phyloP scores from a whole-genome alignment of 2,797 vertebrate genomes.

The Enoplosus armatus region DNA sequence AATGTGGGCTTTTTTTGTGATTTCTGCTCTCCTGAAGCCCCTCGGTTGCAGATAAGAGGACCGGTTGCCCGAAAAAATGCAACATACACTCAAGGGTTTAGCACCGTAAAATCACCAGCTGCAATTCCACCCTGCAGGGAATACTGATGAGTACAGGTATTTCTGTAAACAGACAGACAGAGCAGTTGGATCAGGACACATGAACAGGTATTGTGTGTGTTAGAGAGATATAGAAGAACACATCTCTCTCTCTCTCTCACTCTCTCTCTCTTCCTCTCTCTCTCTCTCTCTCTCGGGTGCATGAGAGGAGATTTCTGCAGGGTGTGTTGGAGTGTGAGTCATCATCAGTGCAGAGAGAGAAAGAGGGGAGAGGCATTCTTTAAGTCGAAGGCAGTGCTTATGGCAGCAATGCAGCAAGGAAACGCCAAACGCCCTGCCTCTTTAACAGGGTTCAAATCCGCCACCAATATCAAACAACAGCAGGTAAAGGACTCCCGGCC shows the following conservation, averaged over 20 bases:
- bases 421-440: conserved; percentile 45
- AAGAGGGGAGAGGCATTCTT: conserved; percentile 79
- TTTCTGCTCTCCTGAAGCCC: conserved; percentile 27
- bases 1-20: conserved; percentile 9
- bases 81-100: conserved; percentile 47
- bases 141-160: conserved; percentile 67
- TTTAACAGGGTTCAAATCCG: conserved; percentile 41
- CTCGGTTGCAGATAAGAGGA: conserved; percentile 41
- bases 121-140: conserved; percentile 50
- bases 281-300: conserved; percentile 64
- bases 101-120: conserved; percentile 47
- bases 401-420: conserved; percentile 77
- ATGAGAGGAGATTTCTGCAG: conserved; percentile 81
- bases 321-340: conserved; percentile 86
- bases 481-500: conserved; percentile 43
- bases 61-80: conserved; percentile 36
- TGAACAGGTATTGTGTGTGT: conserved; percentile 62
- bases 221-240: conserved; percentile 51
- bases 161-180: conserved; percentile 55
- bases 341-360: conserved; percentile 80
- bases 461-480: conserved; percentile 42
- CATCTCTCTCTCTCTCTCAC: conserved; percentile 50
- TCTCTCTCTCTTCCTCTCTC: conserved; percentile 44
- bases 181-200: conserved; percentile 63
- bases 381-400: conserved; percentile 76